phyloP scores from a whole-genome alignment of 2,888 invertebrate genomes.

The Drosophila crucigera region DNA sequence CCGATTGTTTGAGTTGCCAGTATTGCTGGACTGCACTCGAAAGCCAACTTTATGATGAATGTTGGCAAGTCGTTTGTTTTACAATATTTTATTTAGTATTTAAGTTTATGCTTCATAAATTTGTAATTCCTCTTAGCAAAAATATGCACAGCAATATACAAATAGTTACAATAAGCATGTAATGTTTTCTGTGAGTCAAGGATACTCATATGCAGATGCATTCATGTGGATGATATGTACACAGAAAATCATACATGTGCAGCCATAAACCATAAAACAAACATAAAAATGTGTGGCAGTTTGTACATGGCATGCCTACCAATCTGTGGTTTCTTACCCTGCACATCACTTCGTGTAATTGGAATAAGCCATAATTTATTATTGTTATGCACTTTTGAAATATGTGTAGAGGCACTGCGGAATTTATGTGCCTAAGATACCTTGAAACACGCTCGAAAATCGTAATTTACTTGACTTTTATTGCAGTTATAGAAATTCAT shows the following conservation, averaged over 20 bases:
- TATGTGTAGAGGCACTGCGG: neutral
- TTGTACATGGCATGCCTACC: neutral
- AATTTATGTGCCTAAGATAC: neutral
- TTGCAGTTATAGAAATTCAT: neutral
- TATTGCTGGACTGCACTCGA: slow-evolving; percentile 3
- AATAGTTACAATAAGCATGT: neutral
- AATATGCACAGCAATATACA: neutral
- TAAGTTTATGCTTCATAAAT: neutral
- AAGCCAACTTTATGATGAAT: neutral
- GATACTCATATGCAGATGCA: neutral
- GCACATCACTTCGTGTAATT: neutral
- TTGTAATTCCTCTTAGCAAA: neutral
- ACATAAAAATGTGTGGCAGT: neutral
- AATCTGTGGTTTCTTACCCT: neutral
- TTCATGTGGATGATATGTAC: neutral
- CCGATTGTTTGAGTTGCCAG: slow-evolving; percentile 19
- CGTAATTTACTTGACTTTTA: neutral
- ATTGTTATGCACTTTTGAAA: neutral
- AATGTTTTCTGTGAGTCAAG: too few species aligned
- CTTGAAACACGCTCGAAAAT: too few species aligned
- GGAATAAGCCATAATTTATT: neutral
- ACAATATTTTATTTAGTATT: neutral
- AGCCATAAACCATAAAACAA: neutral
- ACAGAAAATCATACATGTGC: neutral
- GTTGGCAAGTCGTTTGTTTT: slow-evolving; percentile 5